These are phyloP conservation scores for Euphonia xanthogaster DNA, from an alignment of 2,797 vertebrate species.

Conservation along the genomic window DNA sequence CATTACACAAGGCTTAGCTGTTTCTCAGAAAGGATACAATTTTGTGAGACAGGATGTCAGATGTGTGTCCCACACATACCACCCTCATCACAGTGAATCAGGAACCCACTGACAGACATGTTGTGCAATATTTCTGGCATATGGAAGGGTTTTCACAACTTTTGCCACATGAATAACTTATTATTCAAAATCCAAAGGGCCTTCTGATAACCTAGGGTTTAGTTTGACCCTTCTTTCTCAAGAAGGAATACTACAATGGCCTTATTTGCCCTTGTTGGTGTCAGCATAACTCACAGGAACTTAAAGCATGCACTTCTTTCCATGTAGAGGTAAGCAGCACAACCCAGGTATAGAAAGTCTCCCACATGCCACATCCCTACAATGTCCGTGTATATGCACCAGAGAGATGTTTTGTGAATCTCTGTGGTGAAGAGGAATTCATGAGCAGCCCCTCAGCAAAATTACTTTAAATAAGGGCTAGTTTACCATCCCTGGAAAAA, in stretches of 20 bases:
- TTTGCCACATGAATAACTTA: background rate
- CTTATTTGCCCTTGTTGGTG: background rate
- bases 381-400: accelerated
- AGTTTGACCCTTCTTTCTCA: background rate
- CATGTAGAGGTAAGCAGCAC: background rate
- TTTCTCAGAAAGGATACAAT: background rate
- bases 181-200: background rate
- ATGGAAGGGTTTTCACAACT: background rate
- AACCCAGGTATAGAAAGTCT: background rate
- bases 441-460: background rate
- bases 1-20: background rate
- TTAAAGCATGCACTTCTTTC: background rate
- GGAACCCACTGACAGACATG: background rate
- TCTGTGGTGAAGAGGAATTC: background rate
- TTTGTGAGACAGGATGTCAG: background rate
- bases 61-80: background rate
- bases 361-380: background rate
- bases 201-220: background rate
- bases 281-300: background rate
- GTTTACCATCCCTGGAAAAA: background rate
- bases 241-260: background rate
- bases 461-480: background rate
- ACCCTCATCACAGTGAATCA: background rate
- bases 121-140: background rate
- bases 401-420: background rate